phyloP scores from a whole-genome alignment of 2,113 vertebrate genomes.

The Mesembrinibis cayennensis region DNA sequence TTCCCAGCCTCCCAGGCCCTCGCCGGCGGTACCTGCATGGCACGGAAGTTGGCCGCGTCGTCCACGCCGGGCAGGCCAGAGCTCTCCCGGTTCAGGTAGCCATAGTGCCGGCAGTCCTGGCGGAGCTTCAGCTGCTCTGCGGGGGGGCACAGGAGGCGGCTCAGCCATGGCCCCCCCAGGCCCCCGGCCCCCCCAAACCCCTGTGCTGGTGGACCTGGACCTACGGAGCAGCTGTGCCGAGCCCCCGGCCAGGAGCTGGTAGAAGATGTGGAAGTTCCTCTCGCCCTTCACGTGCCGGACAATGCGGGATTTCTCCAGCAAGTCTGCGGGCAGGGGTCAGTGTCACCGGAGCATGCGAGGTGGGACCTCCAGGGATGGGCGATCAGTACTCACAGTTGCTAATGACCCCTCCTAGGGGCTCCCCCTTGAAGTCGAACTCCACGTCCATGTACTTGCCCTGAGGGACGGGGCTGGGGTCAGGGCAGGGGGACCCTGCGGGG shows the following conservation, averaged over 20 bases:
- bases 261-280: slow-evolving; percentile 85
- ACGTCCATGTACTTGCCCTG: slow-evolving; percentile 86
- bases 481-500: rapidly evolving
- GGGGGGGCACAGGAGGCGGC: background rate
- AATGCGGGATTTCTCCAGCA: slow-evolving; percentile 83
- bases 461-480: background rate
- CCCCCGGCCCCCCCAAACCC: rapidly evolving
- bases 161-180: background rate
- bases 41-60: slow-evolving; percentile 65
- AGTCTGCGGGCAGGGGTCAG: slow-evolving; percentile 40
- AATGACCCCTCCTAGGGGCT: slow-evolving; percentile 80
- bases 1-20: background rate
- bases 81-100: slow-evolving; percentile 64
- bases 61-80: slow-evolving; percentile 50
- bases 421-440: slow-evolving; percentile 84
- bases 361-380: rapidly evolving
- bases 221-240: slow-evolving; percentile 72
- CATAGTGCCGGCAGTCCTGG: slow-evolving; percentile 47
- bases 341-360: rapidly evolving
- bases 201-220: background rate
- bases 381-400: slow-evolving; percentile 76
- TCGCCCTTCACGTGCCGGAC: slow-evolving; percentile 76
- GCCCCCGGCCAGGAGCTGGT: slow-evolving; percentile 79
- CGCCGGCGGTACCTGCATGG: slow-evolving; percentile 60
- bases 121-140: slow-evolving; percentile 73